Evolutionary conservation across 1,140 invertebrate genomes (phyloP), one percentile per base, ranked within the genome.

Genomic region (Musca vetustissima): DNA sequence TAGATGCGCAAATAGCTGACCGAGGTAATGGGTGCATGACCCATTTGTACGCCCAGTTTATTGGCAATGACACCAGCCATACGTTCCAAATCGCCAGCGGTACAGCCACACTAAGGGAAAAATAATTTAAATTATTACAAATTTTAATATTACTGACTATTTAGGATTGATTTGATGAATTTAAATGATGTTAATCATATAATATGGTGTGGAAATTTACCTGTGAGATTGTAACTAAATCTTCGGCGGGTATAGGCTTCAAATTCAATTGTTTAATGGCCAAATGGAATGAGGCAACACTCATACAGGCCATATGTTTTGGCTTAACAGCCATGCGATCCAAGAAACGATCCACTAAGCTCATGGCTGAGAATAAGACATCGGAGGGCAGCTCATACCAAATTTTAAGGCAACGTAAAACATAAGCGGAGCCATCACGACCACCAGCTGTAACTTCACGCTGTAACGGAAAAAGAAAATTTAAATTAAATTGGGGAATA

Each of bases 321-420:
- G 81, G 76, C 70, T 78, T 83, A 69, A 89, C 89, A 78, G 89
- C 89, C 89, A 91, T 90, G 75, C 88, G 89, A 25, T 88, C 89
- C 66, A 91, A 77, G 72, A 91, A 93, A 72, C 91, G 86, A 79
- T 93, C 92, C 80, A 93, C 90, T 68, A 91, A 77, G 80, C 90
- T 92, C 78, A 92, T 88, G 57, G 91, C 91, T 69, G 88, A 87
- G 78, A 93, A 89, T 70, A 93, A 87, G 15, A 92, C 90, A 72
- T 92, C 90, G 13, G 89, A 88, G 4, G 91, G 90, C 74, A 92
- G 80, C 77, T 93, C 91, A 77, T 91, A 93, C 91, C 91, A 92
- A 70, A 92, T 89, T 83, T 93, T 93, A 48, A 93, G 85, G 78
- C 91, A 93, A 68, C 91, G 86, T 73, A 93, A 83, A 72, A 92